Base-by-base conservation (phyloP, 2,797 vertebrate genomes). In the Odontamblyopus rebecca region DNA sequence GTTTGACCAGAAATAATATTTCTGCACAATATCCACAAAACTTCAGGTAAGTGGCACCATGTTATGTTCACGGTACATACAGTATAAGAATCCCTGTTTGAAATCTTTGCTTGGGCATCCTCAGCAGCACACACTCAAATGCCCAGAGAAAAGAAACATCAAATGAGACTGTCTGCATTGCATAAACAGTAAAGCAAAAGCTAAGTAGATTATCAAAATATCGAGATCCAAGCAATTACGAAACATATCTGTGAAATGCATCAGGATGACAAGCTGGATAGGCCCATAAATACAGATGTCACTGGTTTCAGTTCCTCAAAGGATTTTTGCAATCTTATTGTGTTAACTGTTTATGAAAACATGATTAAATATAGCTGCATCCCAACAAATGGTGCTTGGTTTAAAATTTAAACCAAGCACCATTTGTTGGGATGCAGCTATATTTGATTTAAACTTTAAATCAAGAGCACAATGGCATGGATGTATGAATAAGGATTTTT, bases 1-100 rank as follows among this genome's bases (percentile, higher is more conserved):
- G 38, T 44, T 56, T 71, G 72, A 68, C 61, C 61, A 44, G 61
- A 48, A 65, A 67, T 71, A 72, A 67, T 18, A 38, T 35, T 61
- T 61, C 59, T 61, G 56, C 16, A 38, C 6, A 62, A 38, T n/a
- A 62, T 62, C 19, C 8, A 19, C 61, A 62, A 23, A 35, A 26
- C 61, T 38, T 11, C 29, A 32, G 59, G 59, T 61, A 61, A 61
- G 59, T 61, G 59, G 15, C 16, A 19, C 35, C 32, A 18, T 32
- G 16, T 32, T 6, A 61, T 61, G 59, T 32, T 18, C 5, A 27
- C 12, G 29, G 23, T 23, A 57, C 3, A 54, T 19, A 54, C 51
- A 54, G 51, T 3, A 54, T n/a, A 54, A 54, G 44, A 48, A 15
- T 48, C 44, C 44, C 51, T 54, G 51, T n/a, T n/a, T 9, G n/a